Base-by-base conservation (phyloP, 2,113 vertebrate species). In the Tursiops truncatus region DNA sequence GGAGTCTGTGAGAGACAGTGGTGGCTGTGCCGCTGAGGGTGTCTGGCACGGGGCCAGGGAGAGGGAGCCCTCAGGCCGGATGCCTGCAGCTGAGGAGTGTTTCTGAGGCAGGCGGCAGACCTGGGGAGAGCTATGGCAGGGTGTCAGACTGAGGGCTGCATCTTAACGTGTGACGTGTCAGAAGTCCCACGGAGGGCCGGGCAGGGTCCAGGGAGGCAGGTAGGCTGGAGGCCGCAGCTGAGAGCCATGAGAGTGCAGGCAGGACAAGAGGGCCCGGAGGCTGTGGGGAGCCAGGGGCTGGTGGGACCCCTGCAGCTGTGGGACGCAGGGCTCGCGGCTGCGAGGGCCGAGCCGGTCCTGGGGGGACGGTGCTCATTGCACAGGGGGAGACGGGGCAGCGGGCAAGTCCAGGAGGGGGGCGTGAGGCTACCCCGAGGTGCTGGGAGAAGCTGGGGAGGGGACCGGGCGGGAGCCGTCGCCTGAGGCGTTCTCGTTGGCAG, bases 401-500 rank as follows among this genome's bases (percentile, higher is more conserved):
- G 5, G 12, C 9, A 3, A 50, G 47, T 47, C 62, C 76, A 33
- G n/a, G 47, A 77, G 15, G n/a, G 56, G 56, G 18, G 47, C n/a
- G 33, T 1, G 4, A 12, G 58, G 23, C 18, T 2, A 1, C 33
- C 2, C 63, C 9, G 1, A 17, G 28, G 2, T 1, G 20, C 53
- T 25, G 56, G 18, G 36, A n/a, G 82, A 15, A 47, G 63, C 41
- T 18, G 5, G 20, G 38, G 11, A 47, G 21, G 77, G 53, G 53
- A 53, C 53, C 15, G 53, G 53, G 15, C 17, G 53, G 53, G 53
- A 53, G 53, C 50, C 50, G 15, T 53, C 15, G 15, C 50, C 50
- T 53, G 77, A 38, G 8, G 8, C 33, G 53, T 60, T 68, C 60
- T 21, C 8, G 0, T 41, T 56, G 44, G 9, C n/a, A 1, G 33